Base-by-base conservation (phyloP, 92 coral and sea anemone genomes). In the Phenganax subtilis region DNA sequence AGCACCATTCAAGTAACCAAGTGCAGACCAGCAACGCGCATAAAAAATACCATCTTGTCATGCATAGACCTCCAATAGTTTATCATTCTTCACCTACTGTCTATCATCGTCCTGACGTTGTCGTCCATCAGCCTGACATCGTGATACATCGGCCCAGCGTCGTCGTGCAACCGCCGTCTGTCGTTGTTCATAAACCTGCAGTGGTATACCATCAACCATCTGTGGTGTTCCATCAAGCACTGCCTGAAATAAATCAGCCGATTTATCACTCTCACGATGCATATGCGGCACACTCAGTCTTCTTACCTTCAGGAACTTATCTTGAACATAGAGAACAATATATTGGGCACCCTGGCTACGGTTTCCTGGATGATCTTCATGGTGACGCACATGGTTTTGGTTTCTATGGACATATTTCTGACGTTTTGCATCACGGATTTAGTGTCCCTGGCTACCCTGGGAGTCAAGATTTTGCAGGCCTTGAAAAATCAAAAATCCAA, bases 111-210 rank as follows among this genome's bases (percentile, higher is more conserved):
- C 99, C 99, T 14, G 93, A 91, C 71, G 86, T 96, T 56, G 91
- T 96, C 9, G 62, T 92, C 62, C 99, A 96, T 80, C 88, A 93
- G 61, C 97, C 99, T 3, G 97, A 92, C 66, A 83, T 92, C n/a
- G 96, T 96, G 28, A 87, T 96, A 72, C 99, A 96, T 71, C 90
- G 91, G 78, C 97, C 99, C 10, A 83, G 92, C 28, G 90, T 92
- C 30, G 96, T 96, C 16, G 76, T 88, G 56, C 99, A 96, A 37
- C 99, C 91, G 80, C 89, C 99, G 10, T 84, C 99, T 0, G 96
- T 96, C 6, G 89, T 96, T 15, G 96, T 96, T 12, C 99, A 96
- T 76, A 88, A 93, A 77, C 99, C 99, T 12, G 88, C 97, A 9
- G 84, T 96, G 31, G 78, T 96, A 14, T 96, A 88, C 77, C 90